Base-by-base conservation (phyloP, 2,797 vertebrate genomes). In the Trichosurus vulpecula region DNA sequence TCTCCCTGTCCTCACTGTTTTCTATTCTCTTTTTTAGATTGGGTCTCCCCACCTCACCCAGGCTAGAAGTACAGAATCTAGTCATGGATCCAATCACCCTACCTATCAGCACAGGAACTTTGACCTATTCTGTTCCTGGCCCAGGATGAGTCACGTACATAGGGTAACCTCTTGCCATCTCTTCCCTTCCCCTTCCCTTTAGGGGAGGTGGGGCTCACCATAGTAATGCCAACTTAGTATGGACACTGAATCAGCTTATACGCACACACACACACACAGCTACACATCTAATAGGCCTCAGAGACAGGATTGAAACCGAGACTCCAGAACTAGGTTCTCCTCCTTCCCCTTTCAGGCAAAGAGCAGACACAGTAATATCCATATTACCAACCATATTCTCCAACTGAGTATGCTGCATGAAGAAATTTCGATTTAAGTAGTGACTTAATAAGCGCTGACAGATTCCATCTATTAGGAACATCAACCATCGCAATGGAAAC, bases 381-480 rank as follows among this genome's bases (percentile, higher is more conserved):
- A 91, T 54, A 53, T 41, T 13, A 54, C 52, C 25, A 52, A 14
- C 51, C 89, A 53, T 90, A 35, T 90, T n/a, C 13, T 90, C 90
- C 95, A 6, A 16, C 6, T 12, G 41, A 22, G n/a, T 11, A 52
- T 41, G 93, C 54, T 74, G 54, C n/a, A 51, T 53, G 54, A 25
- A 55, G 57, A 61, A 91, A 92, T 1, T 0, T 16, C 57, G 9
- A 53, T 52, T 31, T 6, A 30, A 16, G 22, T n/a, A 89, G 22
- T 30, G 61, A 91, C 93, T 94, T 54, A 52, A 93, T 95, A 74
- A 30, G 25, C 56, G 66, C 54, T 90, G 74, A 95, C 54, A 89
- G 66, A 81, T 31, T 52, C 54, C 74, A 94, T 96, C 93, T 94
- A 94, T 57, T 94, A 57, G 4, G 30, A 87, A 92, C 61, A 31